phyloP scores from a whole-genome alignment of 1,140 invertebrate species.

The Zaprionus inermis region DNA sequence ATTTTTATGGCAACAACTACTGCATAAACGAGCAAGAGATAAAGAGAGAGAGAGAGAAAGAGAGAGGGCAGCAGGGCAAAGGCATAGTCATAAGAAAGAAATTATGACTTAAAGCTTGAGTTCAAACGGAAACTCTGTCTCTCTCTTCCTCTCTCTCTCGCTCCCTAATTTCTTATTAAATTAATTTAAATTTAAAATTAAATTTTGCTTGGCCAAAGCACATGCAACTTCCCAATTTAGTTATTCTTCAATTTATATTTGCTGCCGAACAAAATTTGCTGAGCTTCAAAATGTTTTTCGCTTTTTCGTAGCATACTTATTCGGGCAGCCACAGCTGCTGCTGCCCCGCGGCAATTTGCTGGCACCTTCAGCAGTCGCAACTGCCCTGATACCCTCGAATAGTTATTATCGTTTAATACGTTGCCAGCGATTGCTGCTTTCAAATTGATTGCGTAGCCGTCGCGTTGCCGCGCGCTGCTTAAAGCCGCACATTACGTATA shows the following conservation, averaged over 20 bases:
- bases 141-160: too few relatives aligned
- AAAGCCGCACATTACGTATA: slow-evolving; percentile 13
- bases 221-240: too few relatives aligned
- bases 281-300: background rate
- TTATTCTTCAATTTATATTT: background rate
- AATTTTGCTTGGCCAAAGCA: too few relatives aligned
- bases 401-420: background rate
- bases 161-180: background rate
- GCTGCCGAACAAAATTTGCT: background rate
- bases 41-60: background rate
- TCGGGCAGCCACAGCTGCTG: background rate
- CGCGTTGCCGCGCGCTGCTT: too few relatives aligned
- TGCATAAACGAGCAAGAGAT: background rate
- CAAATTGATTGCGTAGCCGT: background rate
- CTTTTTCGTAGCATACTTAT: slow-evolving; percentile 1
- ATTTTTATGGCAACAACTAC: slow-evolving; percentile 1
- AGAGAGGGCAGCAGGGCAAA: background rate
- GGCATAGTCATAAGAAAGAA: background rate
- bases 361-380: background rate
- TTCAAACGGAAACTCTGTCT: too few relatives aligned
- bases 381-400: background rate
- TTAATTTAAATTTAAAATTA: too few relatives aligned
- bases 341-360: background rate
- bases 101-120: too few relatives aligned
- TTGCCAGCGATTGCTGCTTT: background rate